Conservation (phyloP, 2,797 vertebrate species). For the Phataginus tetradactyla region DNA sequence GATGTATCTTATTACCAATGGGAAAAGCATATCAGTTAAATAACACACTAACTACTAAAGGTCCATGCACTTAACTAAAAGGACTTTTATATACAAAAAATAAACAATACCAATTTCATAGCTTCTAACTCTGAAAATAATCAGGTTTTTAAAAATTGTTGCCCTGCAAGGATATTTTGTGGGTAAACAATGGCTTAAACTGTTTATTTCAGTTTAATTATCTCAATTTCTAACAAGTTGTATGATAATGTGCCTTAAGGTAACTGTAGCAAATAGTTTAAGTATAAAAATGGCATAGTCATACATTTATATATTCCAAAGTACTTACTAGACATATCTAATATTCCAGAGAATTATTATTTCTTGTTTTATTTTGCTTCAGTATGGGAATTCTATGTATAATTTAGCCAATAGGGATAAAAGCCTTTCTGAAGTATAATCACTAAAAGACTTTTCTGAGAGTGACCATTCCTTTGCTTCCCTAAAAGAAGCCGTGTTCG, state of each 20-base stretch:
- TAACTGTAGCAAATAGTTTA: not conserved
- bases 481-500: not conserved
- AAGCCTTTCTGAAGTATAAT: not conserved
- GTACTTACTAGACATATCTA: not conserved
- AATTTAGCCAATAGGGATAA: not conserved
- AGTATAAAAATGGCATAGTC: not conserved
- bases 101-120: not conserved
- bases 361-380: not conserved
- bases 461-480: not conserved
- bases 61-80: not conserved
- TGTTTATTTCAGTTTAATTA: conserved; percentile 40
- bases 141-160: not conserved
- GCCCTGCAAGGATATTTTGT: conserved; percentile 21
- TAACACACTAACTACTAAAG: not conserved
- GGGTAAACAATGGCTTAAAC: conserved; percentile 14
- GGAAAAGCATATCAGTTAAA: not conserved
- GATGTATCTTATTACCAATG: not conserved
- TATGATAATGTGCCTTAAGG: not conserved
- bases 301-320: not conserved
- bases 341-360: not conserved
- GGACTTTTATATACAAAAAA: not conserved
- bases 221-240: conserved; percentile 11
- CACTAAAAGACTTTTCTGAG: not conserved
- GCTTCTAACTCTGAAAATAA: conserved; percentile 51
- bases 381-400: not conserved